Percentiles rank a stretch among this genome's conserved stretches.
Evolutionary conservation across 2,888 invertebrate species (phyloP).

Genomic region (Apamea crenata): DNA sequence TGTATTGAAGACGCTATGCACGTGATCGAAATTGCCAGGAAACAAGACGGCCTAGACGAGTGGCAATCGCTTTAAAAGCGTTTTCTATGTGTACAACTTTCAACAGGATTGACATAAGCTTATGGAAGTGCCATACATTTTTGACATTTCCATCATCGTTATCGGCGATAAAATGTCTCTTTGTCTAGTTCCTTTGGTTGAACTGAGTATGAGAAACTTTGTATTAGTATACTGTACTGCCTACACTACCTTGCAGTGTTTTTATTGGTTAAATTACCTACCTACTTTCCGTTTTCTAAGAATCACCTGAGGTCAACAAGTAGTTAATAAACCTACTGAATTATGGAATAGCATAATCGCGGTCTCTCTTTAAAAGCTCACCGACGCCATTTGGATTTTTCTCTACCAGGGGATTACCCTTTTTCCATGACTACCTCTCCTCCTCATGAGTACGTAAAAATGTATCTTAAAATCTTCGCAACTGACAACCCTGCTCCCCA

Average conservation of each 20-base stretch:
- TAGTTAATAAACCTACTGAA: neutral
- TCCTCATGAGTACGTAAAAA: neutral
- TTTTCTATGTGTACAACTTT: neutral
- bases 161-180: neutral
- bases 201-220: neutral
- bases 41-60: neutral
- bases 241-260: neutral
- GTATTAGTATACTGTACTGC: neutral
- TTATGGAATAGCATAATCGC: neutral
- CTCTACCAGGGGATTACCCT: neutral
- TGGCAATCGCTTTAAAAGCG: neutral
- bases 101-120: neutral
- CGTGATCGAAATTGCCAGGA: neutral
- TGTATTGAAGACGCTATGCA: neutral
- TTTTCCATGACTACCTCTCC: neutral
- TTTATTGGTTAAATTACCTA: neutral
- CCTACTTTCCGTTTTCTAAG: neutral
- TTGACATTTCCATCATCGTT: neutral
- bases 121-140: neutral
- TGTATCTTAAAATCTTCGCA: neutral
- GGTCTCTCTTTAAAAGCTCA: neutral
- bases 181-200: neutral
- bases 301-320: neutral
- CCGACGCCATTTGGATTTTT: neutral
- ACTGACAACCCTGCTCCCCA: constrained; percentile 41